These are phyloP conservation scores for Zoanthus sansibaricus DNA, from an alignment of 92 coral and sea anemone genomes.

Conservation along the genomic window DNA sequence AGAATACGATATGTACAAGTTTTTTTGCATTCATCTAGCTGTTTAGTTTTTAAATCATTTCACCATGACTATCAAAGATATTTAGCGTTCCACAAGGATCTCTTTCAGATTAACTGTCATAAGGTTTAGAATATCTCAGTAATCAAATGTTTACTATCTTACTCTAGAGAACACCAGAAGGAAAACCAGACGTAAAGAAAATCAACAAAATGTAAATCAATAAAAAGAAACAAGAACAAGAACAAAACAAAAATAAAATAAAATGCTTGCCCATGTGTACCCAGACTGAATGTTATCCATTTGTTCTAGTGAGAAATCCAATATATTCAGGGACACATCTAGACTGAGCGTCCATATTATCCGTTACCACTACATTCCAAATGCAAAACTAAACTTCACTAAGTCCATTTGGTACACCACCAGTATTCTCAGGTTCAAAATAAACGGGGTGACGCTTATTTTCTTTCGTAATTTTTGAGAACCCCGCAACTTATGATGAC, in stretches of 20 bases:
- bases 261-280: conserved; percentile 88
- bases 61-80: too few relatives aligned
- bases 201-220: neutral
- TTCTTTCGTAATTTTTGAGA: too few relatives aligned
- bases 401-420: neutral
- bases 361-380: neutral
- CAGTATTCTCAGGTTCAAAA: too few relatives aligned
- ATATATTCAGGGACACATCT: neutral
- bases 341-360: neutral
- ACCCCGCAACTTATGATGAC: too few relatives aligned
- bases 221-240: conserved; percentile 23
- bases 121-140: neutral
- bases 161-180: neutral
- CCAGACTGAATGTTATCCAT: conserved; percentile 75
- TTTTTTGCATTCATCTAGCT: too few relatives aligned
- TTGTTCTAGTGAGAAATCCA: neutral
- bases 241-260: conserved; percentile 42
- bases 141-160: too few relatives aligned
- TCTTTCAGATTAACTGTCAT: neutral
- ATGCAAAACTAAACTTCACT: neutral
- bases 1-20: too few relatives aligned
- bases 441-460: too few relatives aligned
- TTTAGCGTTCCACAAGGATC: too few relatives aligned
- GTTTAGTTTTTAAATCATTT: too few relatives aligned
- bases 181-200: conserved; percentile 17